phyloP scores from a whole-genome alignment of 1,140 invertebrate genomes.

The Hypsibius dujardini region DNA sequence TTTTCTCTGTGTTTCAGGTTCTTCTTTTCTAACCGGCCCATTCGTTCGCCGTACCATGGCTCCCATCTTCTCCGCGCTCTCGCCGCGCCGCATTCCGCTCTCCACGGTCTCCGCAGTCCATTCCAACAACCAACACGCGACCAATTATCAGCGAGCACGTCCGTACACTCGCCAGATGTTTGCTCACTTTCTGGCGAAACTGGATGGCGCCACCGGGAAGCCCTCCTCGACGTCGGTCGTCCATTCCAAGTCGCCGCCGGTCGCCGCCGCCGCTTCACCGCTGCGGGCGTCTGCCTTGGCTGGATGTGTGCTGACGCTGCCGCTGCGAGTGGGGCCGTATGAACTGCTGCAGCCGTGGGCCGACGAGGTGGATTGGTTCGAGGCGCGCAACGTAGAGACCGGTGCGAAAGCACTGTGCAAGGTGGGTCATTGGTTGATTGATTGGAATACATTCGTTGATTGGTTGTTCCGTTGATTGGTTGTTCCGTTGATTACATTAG shows the following conservation, averaged over 20 bases:
- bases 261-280: background rate
- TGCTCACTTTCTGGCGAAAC: background rate
- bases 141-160: background rate
- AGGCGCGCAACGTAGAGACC: background rate
- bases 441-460: background rate
- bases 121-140: background rate
- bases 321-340: background rate
- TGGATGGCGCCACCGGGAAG: background rate
- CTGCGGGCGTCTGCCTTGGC: background rate
- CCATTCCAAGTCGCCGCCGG: background rate
- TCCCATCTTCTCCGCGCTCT: background rate
- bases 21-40: background rate
- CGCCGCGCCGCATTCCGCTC: background rate
- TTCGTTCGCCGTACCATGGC: background rate
- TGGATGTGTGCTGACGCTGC: background rate
- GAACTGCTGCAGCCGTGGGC: background rate
- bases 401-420: background rate
- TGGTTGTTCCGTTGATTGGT: background rate
- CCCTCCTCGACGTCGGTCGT: background rate
- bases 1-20: too few species aligned
- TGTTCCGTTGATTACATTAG: background rate
- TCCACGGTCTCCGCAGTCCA: background rate
- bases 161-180: background rate
- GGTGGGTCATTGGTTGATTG: background rate
- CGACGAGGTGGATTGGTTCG: constrained; percentile 4